Evolutionary conservation across 2,797 vertebrate species (phyloP), one percentile per base, ranked within the genome.

Genomic region (Pangasius mekongensis): DNA sequence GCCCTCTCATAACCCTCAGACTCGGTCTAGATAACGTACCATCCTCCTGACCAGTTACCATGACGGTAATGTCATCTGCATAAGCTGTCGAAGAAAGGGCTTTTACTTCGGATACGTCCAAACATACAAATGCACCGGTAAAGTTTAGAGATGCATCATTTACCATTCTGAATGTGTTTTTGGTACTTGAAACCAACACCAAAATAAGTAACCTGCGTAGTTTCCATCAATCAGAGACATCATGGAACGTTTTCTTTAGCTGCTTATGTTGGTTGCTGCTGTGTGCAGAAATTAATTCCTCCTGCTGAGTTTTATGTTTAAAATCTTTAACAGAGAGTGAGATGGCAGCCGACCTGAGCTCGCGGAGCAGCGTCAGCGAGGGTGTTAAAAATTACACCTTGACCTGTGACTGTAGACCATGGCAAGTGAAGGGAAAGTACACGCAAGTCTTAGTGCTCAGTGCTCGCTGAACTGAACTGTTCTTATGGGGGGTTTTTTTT

Each of bases 11-110:
- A 83, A 47, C 60, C 81, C 24, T 49, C 62, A 49, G 62, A 52
- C 10, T 3, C 82, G 52, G 62, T 33, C 9, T 22, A 64, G 82
- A 84, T 52, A 13, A 24, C 47, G 0, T 33, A 6, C 18, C 62
- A 49, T 66, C n/a, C 60, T 84, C 82, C 82, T 67, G 62, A 52
- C 43, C 60, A 20, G 60, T 66, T 47, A 83, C 43, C 82, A 30
- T 67, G 82, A 83, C 62, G 4, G 20, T 81, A 81, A 58, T 8
- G 30, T 62, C 78, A 62, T 60, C 33, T 66, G 49, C 24, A 30
- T 11, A 9, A 81, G 77, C 52, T 58, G 77, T 33, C 30, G 13
- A 3, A 47, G 80, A 18, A 83, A 36, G 24, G 14, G 58, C 14
- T 52, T n/a, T 64, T 10, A 64, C 81, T 64, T 22, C 11, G 39